Base-by-base conservation (phyloP, 1,140 invertebrate genomes). In the Proctacanthus coquilletti region DNA sequence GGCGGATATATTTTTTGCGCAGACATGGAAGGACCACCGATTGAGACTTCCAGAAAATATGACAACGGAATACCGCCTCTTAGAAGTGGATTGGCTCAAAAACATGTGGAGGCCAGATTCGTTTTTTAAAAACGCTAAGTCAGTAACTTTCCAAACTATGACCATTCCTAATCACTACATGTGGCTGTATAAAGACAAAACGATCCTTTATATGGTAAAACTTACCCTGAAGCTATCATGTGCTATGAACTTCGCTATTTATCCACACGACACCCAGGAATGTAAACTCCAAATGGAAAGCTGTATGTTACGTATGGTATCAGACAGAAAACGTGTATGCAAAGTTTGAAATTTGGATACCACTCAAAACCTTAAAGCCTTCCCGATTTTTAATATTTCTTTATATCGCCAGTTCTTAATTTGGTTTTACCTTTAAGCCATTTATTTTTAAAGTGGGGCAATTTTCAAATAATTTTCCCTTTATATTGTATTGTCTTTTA, bases 241-340 rank as follows among this genome's bases (percentile, higher is more conserved):
- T 50, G 82, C 83, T 5, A 91, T 91, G 84, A 88, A 88, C 57
- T 91, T 88, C 62, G 74, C 84, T 49, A 84, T 87, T 38, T 91
- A 91, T 55, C 85, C 84, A 1, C 85, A 91, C 49, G 85, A 89
- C 51, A 87, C 84, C 0, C 85, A 91, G 62, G 84, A 87, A 57
- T 89, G 85, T 56, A 86, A 85, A 60, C 62, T 88, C 30, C 84
- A 88, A 63, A 89, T 89, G 82, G 84, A 91, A 58, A 88, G 84
- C 55, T 58, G 84, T 88, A 63, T 85, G 84, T 79, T 50, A 5
- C 3, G n/a, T n/a, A n/a, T n/a, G n/a, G n/a, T n/a, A n/a, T n/a
- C n/a, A n/a, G n/a, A n/a, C n/a, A n/a, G n/a, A n/a, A n/a, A n/a
- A n/a, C n/a, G n/a, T n/a, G n/a, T n/a, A n/a, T n/a, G n/a, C n/a